Percentiles rank a stretch among this genome's conserved stretches.
These are phyloP conservation scores for Hyles euphorbiae DNA, from an alignment of 1,140 invertebrate species.

Conservation along the genomic window DNA sequence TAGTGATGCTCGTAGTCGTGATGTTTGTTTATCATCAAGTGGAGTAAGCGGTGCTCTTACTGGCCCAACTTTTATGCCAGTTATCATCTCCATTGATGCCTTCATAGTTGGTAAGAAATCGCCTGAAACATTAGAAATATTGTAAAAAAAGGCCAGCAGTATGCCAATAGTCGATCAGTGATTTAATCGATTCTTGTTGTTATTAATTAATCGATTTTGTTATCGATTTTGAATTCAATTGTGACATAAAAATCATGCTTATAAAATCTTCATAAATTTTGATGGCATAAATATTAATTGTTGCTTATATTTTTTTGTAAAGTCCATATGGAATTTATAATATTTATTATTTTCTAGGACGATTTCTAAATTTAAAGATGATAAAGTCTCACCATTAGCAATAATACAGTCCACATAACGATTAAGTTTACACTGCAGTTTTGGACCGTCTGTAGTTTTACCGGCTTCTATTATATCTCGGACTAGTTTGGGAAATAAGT, in stretches of 20 bases:
- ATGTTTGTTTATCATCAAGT: conserved; percentile 45
- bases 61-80: conserved; percentile 76
- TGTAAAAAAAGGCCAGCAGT: background rate
- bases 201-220: too few relatives aligned
- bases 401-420: conserved; percentile 34
- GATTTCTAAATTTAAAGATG: too few relatives aligned
- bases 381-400: conserved; percentile 26
- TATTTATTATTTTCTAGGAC: too few relatives aligned
- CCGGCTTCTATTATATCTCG: conserved; percentile 24
- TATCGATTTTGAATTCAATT: too few relatives aligned
- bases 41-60: conserved; percentile 69
- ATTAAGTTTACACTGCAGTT: conserved; percentile 37
- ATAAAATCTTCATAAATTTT: too few relatives aligned
- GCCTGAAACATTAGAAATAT: conserved; percentile 51
- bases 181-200: too few relatives aligned
- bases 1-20: too few relatives aligned
- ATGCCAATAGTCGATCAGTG: too few relatives aligned
- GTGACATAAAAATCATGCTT: too few relatives aligned
- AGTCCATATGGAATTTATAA: too few relatives aligned
- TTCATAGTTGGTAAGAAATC: conserved; percentile 79
- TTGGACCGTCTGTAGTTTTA: conserved; percentile 14
- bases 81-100: conserved; percentile 76
- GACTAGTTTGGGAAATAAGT: conserved; percentile 64
- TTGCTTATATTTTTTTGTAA: too few relatives aligned
- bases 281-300: too few relatives aligned